Evolutionary conservation across 2,888 invertebrate genomes (phyloP).

Genomic region (Sinotaia quadrata): DNA sequence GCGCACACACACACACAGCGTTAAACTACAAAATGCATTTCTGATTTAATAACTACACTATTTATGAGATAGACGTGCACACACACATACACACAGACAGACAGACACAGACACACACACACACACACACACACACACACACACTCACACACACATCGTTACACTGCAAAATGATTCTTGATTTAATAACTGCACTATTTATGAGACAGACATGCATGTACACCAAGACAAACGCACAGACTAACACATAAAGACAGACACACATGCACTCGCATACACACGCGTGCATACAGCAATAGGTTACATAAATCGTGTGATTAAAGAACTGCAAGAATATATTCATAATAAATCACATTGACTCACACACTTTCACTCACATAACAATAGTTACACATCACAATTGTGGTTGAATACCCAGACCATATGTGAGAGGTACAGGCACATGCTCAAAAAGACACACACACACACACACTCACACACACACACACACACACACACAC

Average conservation of each 20-base stretch:
- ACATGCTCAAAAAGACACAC: background rate
- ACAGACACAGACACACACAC: slow-evolving; percentile 2
- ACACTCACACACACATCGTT: background rate
- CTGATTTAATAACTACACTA: too few relatives aligned
- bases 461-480: slow-evolving; percentile 4
- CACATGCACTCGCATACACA: background rate
- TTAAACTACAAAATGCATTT: too few relatives aligned
- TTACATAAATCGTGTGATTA: background rate
- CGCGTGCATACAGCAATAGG: background rate
- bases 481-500: slow-evolving; percentile 10
- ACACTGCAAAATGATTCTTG: background rate
- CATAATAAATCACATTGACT: background rate
- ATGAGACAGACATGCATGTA: background rate
- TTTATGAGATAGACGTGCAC: background rate
- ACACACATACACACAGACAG: too few relatives aligned
- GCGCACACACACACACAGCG: slow-evolving; percentile 2
- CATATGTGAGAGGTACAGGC: background rate
- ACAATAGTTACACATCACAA: background rate
- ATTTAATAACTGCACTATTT: slow-evolving; percentile 2
- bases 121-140: slow-evolving; percentile 13
- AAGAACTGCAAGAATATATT: background rate
- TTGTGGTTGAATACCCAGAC: background rate
- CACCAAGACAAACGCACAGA: slow-evolving; percentile 3
- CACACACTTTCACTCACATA: background rate
- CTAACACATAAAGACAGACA: background rate